Conservation (phyloP, 2,113 vertebrate species). For the Uria aalge region DNA sequence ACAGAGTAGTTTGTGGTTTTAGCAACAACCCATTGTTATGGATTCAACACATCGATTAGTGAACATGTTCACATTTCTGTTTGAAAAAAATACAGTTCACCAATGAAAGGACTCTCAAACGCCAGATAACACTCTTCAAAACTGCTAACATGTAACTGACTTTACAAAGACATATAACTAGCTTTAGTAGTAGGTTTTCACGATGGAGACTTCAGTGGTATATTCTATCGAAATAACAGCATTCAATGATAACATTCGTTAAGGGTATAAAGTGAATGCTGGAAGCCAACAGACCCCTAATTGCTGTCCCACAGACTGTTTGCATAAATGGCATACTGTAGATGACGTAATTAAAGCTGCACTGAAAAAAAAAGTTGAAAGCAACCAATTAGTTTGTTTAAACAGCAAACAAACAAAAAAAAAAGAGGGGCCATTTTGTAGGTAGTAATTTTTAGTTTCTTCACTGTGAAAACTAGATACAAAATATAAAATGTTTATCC, state of each 20-base stretch:
- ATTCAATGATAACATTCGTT: background rate
- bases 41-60: background rate
- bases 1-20: background rate
- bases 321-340: background rate
- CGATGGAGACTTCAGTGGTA: background rate
- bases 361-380: background rate
- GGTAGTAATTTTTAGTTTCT: background rate
- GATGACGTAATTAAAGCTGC: background rate
- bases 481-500: background rate
- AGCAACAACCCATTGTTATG: background rate
- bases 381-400: background rate
- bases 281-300: background rate
- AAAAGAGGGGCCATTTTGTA: background rate
- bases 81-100: background rate
- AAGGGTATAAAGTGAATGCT: background rate
- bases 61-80: background rate
- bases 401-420: background rate
- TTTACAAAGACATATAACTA: background rate
- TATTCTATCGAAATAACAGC: background rate
- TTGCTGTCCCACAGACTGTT: background rate
- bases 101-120: background rate
- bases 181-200: background rate
- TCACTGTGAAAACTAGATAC: background rate
- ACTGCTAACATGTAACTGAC: background rate
- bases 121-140: background rate